Evolutionary conservation across 2,113 vertebrate species (phyloP).

Genomic region (Addax nasomaculatus): DNA sequence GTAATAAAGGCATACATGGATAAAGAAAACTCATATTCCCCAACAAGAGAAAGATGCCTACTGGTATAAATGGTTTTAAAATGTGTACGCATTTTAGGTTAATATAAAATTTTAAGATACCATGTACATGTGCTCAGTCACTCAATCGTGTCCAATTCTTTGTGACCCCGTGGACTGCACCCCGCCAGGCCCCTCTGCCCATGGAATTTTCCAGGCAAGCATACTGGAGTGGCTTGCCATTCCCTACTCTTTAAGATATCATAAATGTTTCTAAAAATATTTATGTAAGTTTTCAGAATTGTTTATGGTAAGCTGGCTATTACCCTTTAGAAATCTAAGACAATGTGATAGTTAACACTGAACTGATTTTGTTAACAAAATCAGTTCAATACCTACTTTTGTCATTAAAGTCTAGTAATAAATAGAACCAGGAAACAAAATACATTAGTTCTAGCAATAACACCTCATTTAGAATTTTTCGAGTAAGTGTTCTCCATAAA

Average conservation of each 20-base stretch:
- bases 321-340: conserved; percentile 59
- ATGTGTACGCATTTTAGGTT: not conserved
- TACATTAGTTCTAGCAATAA: conserved; percentile 65
- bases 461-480: conserved; percentile 79
- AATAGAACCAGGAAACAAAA: conserved; percentile 66
- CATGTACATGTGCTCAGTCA: not conserved
- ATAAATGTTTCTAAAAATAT: conserved; percentile 13
- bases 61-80: not conserved
- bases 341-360: conserved; percentile 60
- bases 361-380: too few species aligned
- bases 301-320: conserved; percentile 75
- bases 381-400: conserved; percentile 39
- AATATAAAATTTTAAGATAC: not conserved
- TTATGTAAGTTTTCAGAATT: conserved; percentile 73
- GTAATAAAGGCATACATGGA: not conserved
- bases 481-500: conserved; percentile 80
- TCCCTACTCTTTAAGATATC: not conserved
- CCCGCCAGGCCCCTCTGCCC: not conserved
- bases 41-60: not conserved
- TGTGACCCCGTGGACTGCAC: not conserved
- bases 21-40: conserved; percentile 1
- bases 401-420: conserved; percentile 80
- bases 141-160: not conserved
- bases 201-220: not conserved
- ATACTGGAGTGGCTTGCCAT: not conserved